These are phyloP conservation scores for Siderastrea siderea DNA, from an alignment of 92 coral and sea anemone species.

Conservation along the genomic window DNA sequence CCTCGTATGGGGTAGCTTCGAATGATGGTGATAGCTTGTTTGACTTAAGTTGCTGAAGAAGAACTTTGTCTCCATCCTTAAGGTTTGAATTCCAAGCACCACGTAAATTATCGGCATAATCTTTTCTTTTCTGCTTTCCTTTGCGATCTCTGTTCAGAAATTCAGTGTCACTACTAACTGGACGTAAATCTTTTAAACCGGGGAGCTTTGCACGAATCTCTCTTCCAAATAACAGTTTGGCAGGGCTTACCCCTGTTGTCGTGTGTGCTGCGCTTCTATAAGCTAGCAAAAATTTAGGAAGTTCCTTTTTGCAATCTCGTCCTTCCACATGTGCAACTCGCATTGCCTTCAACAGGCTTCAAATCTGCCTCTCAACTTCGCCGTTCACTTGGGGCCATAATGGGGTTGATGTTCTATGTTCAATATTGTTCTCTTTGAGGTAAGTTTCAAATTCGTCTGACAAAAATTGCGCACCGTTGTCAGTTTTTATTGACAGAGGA, in stretches of 20 bases:
- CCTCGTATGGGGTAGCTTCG: conserved; percentile 25
- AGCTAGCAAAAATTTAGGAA: neutral
- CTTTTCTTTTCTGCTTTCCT: conserved; percentile 34
- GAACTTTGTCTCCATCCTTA: conserved; percentile 7
- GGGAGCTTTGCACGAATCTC: conserved; percentile 2
- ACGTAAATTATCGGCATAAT: conserved; percentile 21
- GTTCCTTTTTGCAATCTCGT: conserved; percentile 30
- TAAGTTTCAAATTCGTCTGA: conserved; percentile 41
- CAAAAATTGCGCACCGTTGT: neutral
- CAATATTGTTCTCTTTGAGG: conserved; percentile 20
- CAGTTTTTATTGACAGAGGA: neutral
- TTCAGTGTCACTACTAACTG: conserved; percentile 4
- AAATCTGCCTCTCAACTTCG: conserved; percentile 60
- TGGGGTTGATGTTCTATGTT: no score
- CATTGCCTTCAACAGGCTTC: conserved; percentile 57
- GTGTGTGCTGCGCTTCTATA: no score
- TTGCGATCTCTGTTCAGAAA: neutral
- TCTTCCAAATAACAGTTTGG: conserved; percentile 27
- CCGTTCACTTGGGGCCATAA: no score
- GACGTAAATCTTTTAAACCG: neutral
- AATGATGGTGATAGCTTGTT: neutral
- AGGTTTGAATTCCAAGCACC: conserved; percentile 22
- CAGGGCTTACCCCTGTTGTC: no score
- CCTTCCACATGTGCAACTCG: conserved; percentile 46
- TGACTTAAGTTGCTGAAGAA: no score